phyloP scores from a whole-genome alignment of 1,140 invertebrate species.

The Lucilia cuprina region DNA sequence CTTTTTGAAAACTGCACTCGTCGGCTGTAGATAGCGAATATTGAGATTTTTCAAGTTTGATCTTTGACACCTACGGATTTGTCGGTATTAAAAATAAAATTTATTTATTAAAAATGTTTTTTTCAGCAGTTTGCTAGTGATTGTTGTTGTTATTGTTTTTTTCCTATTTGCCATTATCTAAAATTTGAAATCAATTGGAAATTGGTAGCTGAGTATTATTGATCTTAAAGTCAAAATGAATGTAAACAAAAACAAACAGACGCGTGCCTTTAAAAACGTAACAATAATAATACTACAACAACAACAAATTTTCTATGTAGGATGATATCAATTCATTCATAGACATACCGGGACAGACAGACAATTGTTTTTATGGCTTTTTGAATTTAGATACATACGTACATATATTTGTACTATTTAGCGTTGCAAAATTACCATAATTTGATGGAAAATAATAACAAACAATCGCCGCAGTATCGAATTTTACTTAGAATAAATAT shows the following conservation, averaged over 20 bases:
- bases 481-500: too few species aligned
- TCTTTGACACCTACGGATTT: conserved; percentile 14
- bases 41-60: conserved; percentile 8
- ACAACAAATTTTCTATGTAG: neutral
- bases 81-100: neutral
- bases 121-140: neutral
- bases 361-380: neutral
- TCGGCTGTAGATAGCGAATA: neutral
- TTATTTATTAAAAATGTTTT: neutral
- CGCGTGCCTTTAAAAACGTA: neutral
- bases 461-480: too few species aligned
- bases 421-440: too few species aligned
- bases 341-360: neutral
- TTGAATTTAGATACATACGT: neutral
- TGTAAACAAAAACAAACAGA: neutral
- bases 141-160: neutral
- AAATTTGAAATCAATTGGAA: neutral
- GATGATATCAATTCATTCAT: neutral
- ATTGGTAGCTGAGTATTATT: conserved; percentile 3
- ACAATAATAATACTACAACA: neutral
- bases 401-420: too few species aligned
- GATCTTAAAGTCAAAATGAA: neutral
- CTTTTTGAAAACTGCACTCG: neutral
- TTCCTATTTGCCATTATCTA: neutral
- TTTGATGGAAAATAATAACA: too few species aligned